These are phyloP conservation scores for Dasypus novemcinctus DNA, from an alignment of 2,113 vertebrate species.

Conservation along the genomic window DNA sequence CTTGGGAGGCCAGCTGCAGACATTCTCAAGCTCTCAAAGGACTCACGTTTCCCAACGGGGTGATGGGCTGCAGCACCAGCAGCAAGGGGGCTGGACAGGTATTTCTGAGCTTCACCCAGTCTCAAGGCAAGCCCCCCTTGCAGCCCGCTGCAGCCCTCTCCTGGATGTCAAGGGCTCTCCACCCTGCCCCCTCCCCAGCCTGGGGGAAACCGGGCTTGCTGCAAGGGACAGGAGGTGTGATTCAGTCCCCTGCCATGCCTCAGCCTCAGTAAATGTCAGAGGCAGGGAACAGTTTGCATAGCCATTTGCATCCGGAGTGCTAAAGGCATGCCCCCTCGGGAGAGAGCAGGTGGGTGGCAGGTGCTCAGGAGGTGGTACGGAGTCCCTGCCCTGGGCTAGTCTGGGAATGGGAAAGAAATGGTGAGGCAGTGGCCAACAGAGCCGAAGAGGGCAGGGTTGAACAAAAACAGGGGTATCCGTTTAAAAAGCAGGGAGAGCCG, in stretches of 20 bases:
- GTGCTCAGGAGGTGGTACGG: slow-evolving; percentile 24
- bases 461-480: slow-evolving; percentile 75
- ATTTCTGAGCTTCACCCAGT: background rate
- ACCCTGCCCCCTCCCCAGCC: no score
- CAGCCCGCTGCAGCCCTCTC: background rate
- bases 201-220: slow-evolving; percentile 66
- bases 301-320: slow-evolving; percentile 71
- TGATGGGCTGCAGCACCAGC: accelerated
- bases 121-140: background rate
- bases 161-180: slow-evolving; percentile 64
- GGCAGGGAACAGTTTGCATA: slow-evolving; percentile 75
- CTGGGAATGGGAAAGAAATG: background rate
- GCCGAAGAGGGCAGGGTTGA: slow-evolving; percentile 68
- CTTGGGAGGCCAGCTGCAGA: background rate
- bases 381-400: background rate
- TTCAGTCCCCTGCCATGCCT: slow-evolving; percentile 76
- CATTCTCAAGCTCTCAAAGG: accelerated
- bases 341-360: slow-evolving; percentile 22
- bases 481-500: slow-evolving; percentile 68
- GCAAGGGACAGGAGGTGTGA: slow-evolving; percentile 62
- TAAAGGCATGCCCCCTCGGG: slow-evolving; percentile 60
- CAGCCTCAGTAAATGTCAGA: slow-evolving; percentile 80
- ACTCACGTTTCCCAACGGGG: background rate
- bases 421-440: slow-evolving; percentile 15
- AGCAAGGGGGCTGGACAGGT: background rate